A percentile compares a stretch with the other conserved stretches of the same genome.
These are phyloP conservation scores for Connochaetes taurinus DNA, from an alignment of 2,113 vertebrate species.

Conservation along the genomic window DNA sequence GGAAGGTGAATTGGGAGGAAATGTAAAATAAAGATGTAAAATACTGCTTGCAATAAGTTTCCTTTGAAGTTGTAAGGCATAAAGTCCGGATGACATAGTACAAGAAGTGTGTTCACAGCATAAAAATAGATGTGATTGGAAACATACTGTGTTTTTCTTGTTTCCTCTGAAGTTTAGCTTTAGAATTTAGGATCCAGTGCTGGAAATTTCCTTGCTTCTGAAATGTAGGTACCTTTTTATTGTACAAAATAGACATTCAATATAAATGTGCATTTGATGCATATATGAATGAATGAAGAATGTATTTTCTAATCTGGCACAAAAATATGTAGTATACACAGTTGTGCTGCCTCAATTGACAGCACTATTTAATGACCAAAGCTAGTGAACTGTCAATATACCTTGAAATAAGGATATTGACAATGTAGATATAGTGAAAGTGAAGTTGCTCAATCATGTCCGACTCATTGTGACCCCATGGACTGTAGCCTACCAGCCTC, in stretches of 20 bases:
- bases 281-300: background rate
- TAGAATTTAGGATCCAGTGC: background rate
- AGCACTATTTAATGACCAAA: background rate
- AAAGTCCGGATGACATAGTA: background rate
- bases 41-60: background rate
- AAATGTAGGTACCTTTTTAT: background rate
- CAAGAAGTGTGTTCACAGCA: background rate
- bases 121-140: conserved; percentile 9
- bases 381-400: background rate
- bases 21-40: conserved; percentile 5
- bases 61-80: conserved; percentile 26
- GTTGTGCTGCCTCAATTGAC: background rate
- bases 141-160: background rate
- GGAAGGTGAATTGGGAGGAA: background rate
- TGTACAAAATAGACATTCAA: background rate
- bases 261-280: background rate
- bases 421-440: background rate
- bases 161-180: background rate
- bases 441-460: background rate
- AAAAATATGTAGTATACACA: background rate
- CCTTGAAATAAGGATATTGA: background rate
- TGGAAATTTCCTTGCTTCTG: conserved; percentile 17
- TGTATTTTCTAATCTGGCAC: background rate
- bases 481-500: background rate
- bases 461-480: background rate